These are phyloP conservation scores for Rhaphigaster nebulosa DNA, from an alignment of 2,888 invertebrate genomes.

Conservation along the genomic window DNA sequence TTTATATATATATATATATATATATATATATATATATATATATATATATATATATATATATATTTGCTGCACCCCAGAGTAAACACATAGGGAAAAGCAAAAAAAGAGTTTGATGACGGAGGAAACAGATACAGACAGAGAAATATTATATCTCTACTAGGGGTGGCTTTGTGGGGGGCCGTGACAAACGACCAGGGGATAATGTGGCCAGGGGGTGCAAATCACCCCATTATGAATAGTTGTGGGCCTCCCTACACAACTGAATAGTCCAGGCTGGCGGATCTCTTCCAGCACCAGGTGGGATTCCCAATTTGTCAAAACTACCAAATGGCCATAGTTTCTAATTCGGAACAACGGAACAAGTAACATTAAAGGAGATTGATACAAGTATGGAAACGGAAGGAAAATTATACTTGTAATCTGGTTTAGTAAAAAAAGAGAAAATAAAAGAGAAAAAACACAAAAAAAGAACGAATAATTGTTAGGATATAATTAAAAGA, in stretches of 20 bases:
- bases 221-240: slow-evolving; percentile 38
- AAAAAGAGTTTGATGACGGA: slow-evolving; percentile 8
- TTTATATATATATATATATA: no score
- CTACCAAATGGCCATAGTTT: not conserved
- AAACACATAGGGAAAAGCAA: not conserved
- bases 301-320: not conserved
- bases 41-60: no score
- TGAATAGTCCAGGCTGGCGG: not conserved
- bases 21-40: no score
- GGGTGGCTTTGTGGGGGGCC: slow-evolving; percentile 23
- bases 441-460: no score
- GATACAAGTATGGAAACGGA: no score
- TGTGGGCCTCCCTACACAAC: not conserved
- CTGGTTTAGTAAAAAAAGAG: no score
- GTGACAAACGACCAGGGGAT: not conserved
- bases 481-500: no score
- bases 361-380: not conserved
- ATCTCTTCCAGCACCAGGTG: not conserved
- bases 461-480: no score
- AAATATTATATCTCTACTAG: slow-evolving; percentile 5
- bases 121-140: slow-evolving; percentile 41
- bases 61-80: not conserved
- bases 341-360: not conserved
- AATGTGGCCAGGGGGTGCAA: slow-evolving; percentile 18
- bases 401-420: no score